Conservation (phyloP, 2,797 vertebrate genomes). For the Spinus olivaceus region DNA sequence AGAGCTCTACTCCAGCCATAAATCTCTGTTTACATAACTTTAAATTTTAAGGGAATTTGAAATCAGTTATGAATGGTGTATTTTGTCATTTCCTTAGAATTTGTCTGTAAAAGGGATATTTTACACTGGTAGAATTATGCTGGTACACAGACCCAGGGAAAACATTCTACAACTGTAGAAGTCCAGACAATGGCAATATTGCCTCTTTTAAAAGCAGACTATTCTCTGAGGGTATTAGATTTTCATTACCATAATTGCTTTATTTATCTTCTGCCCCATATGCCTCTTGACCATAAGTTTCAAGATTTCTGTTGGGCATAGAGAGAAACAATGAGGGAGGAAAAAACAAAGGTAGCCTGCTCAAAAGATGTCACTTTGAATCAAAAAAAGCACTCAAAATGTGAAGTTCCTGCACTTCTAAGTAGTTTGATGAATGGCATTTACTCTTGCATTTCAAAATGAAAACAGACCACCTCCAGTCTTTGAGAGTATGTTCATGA, state of each 20-base stretch:
- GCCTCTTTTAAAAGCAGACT: neutral
- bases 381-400: neutral
- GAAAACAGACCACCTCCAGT: neutral
- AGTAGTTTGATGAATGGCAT: neutral
- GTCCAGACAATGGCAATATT: neutral
- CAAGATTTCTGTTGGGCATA: neutral
- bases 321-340: neutral
- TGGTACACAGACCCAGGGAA: neutral
- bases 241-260: neutral
- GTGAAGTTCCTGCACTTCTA: neutral
- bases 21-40: neutral
- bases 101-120: constrained; percentile 38
- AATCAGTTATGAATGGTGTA: neutral
- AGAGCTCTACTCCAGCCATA: neutral
- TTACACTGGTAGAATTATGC: neutral
- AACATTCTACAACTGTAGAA: neutral
- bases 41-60: constrained; percentile 37
- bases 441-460: constrained; percentile 11
- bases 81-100: neutral
- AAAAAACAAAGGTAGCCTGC: neutral
- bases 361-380: neutral
- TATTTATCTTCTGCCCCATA: neutral
- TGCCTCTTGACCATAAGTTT: neutral
- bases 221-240: neutral
- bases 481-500: neutral